Percentiles rank a stretch among this genome's conserved stretches.
Conservation (phyloP, 2,888 invertebrate genomes). For the Aspidiotus rigidus region DNA sequence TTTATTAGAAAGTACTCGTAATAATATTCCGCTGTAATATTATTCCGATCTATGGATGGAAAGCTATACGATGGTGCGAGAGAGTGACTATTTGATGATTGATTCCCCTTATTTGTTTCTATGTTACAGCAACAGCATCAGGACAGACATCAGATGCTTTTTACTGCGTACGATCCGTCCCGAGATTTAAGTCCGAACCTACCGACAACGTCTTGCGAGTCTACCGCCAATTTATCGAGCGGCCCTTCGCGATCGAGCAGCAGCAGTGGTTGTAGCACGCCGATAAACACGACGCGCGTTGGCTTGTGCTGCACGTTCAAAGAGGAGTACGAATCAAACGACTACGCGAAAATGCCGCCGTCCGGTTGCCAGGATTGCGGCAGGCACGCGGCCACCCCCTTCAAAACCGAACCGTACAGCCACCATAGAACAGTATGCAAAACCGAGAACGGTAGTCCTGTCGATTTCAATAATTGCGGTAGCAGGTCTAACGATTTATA, state of each 20-base stretch:
- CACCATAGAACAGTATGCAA: conserved; percentile 14
- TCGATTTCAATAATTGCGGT: conserved; percentile 10
- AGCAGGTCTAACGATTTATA: conserved; percentile 12
- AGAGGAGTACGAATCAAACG: conserved; percentile 35
- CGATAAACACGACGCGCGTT: conserved; percentile 37
- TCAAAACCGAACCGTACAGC: neutral
- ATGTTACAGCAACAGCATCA: conserved; percentile 51
- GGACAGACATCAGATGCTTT: conserved; percentile 50
- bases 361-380: conserved; percentile 34
- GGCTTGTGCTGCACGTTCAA: conserved; percentile 36
- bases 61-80: no score
- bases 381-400: neutral
- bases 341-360: conserved; percentile 22
- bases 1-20: conserved; percentile 3
- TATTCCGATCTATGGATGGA: no score
- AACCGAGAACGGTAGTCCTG: conserved; percentile 21
- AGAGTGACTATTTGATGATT: no score
- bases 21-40: no score
- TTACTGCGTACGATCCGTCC: conserved; percentile 61
- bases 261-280: conserved; percentile 37
- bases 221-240: conserved; percentile 14
- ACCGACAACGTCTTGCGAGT: conserved; percentile 51
- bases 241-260: conserved; percentile 28
- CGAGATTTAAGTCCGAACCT: conserved; percentile 65
- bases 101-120: neutral